Evolutionary conservation across 64 coral and sea anemone genomes (phyloP).

Genomic region (Montipora efflorescens): DNA sequence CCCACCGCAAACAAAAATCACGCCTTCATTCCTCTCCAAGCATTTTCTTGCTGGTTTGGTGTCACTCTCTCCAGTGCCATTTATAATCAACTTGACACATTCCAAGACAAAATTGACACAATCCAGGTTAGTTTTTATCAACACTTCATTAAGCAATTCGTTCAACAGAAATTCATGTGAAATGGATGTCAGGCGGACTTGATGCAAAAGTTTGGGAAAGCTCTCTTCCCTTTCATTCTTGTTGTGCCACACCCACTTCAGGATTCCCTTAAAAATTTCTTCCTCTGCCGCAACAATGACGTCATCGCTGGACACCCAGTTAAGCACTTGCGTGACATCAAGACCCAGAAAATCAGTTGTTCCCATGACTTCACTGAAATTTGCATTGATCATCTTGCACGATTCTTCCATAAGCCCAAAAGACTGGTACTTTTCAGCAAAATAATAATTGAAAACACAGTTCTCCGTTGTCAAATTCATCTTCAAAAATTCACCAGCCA

Average conservation of each 20-base stretch:
- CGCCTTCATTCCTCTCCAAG: neutral
- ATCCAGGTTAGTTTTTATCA: neutral
- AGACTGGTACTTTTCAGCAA: slow-evolving; percentile 18
- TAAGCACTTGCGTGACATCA: neutral
- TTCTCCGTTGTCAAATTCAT: neutral
- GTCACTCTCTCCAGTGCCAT: neutral
- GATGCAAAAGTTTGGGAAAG: neutral
- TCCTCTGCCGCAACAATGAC: slow-evolving; percentile 10
- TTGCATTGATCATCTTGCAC: neutral
- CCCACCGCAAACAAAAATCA: slow-evolving; percentile 11
- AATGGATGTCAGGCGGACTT: neutral
- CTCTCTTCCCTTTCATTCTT: slow-evolving; percentile 18
- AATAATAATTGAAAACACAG: slow-evolving; percentile 27
- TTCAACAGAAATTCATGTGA: slow-evolving; percentile 1
- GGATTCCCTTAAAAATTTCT: slow-evolving; percentile 26
- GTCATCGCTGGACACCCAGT: slow-evolving; percentile 27
- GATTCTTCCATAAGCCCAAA: neutral
- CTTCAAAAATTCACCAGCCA: neutral
- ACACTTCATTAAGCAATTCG: neutral
- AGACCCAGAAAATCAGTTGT: slow-evolving; percentile 22
- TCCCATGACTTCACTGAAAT: neutral
- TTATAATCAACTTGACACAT: neutral
- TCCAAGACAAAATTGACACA: neutral
- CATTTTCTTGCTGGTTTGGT: slow-evolving; percentile 16
- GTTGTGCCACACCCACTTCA: neutral